Conservation (phyloP, 2,797 vertebrate genomes). For the Darevskia mixta region DNA sequence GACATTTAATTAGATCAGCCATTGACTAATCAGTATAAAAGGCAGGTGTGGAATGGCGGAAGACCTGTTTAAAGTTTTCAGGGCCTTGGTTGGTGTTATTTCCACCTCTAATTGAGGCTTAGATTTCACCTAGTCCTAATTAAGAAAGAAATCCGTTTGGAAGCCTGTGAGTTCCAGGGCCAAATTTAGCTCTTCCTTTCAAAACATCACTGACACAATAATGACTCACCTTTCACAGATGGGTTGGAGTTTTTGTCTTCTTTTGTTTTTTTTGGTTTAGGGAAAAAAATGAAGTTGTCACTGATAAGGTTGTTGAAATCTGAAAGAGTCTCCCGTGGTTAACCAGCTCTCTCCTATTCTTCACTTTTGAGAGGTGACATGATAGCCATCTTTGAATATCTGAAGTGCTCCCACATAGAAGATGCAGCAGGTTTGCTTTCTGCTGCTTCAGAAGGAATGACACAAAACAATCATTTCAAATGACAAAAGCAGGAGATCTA, state of each 20-base stretch:
- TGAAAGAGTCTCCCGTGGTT: not conserved
- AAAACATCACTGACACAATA: not conserved
- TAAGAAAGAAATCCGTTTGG: not conserved
- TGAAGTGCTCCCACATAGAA: no score
- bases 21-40: no score
- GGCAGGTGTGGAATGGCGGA: not conserved
- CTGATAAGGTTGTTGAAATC: not conserved
- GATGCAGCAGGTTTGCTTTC: no score
- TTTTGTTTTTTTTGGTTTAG: no score
- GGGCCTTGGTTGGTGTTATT: no score
- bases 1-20: not conserved
- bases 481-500: no score
- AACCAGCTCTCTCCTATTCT: not conserved
- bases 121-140: not conserved
- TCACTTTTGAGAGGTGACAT: no score
- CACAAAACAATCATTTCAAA: no score
- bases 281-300: fast-evolving
- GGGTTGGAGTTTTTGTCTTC: fast-evolving
- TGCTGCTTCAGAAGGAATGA: no score
- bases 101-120: not conserved
- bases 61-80: not conserved
- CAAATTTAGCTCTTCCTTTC: not conserved
- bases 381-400: no score
- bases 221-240: fast-evolving
- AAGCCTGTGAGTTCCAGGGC: not conserved